These are phyloP conservation scores for Caenorhabditis remanei DNA, from an alignment of 1,140 invertebrate species.

Conservation along the genomic window DNA sequence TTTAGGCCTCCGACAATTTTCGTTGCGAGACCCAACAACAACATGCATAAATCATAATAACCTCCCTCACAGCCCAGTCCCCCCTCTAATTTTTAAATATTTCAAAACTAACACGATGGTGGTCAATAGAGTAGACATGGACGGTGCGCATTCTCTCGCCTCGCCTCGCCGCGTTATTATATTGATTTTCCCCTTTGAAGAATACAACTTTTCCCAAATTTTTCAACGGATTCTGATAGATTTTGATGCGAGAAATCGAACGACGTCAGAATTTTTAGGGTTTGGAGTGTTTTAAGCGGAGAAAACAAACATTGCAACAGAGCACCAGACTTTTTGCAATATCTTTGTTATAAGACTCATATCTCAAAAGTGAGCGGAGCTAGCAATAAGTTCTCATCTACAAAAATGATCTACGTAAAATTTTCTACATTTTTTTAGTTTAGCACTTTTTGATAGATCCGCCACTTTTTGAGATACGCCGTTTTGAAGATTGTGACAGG, in stretches of 20 bases:
- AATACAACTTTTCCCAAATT: background rate
- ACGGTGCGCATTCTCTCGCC: conserved; percentile 27
- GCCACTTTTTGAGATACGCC: background rate
- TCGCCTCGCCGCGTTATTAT: conserved; percentile 36
- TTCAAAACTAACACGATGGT: conserved; percentile 53
- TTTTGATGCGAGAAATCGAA: background rate
- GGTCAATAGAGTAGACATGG: conserved; percentile 37
- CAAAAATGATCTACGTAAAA: background rate
- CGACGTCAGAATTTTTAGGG: background rate
- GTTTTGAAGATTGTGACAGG: background rate
- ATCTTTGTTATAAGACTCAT: background rate
- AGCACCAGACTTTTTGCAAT: background rate
- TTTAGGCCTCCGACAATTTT: background rate
- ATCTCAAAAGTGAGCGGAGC: too few relatives aligned
- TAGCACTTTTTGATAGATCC: too few relatives aligned
- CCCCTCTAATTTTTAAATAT: background rate
- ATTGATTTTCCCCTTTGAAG: conserved; percentile 24
- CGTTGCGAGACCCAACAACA: background rate
- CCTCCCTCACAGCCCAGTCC: too few relatives aligned
- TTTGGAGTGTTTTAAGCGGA: background rate
- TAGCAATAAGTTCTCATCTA: background rate
- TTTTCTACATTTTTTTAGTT: too few relatives aligned
- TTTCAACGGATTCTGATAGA: conserved; percentile 32
- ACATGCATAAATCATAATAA: background rate
- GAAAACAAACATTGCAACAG: conserved; percentile 18